phyloP scores from a whole-genome alignment of 1,140 invertebrate species.

The Onthophagus taurus region DNA sequence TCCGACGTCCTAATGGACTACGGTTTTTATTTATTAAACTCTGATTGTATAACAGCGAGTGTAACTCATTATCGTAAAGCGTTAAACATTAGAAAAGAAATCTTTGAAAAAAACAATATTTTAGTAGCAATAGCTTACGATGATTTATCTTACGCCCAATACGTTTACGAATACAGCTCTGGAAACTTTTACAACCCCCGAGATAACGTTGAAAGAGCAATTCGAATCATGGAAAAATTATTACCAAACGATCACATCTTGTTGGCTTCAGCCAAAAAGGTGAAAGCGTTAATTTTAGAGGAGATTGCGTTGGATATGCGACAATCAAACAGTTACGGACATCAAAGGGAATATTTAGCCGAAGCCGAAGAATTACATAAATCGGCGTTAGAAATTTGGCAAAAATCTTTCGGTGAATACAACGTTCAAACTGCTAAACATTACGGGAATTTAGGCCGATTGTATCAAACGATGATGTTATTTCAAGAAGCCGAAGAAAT shows the following conservation, averaged over 20 bases:
- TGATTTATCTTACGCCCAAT: constrained; percentile 84
- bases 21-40: constrained; percentile 82
- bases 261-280: constrained; percentile 77
- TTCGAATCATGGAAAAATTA: constrained; percentile 67
- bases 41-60: constrained; percentile 73
- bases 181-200: constrained; percentile 72
- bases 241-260: constrained; percentile 74
- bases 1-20: constrained; percentile 78
- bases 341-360: constrained; percentile 46
- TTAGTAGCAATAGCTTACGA: constrained; percentile 80
- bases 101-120: constrained; percentile 78
- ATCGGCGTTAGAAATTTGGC: constrained; percentile 64
- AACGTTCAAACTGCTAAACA: constrained; percentile 93
- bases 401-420: constrained; percentile 75
- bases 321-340: constrained; percentile 40
- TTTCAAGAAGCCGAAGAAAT: constrained; percentile 80
- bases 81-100: constrained; percentile 57
- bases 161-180: constrained; percentile 83
- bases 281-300: constrained; percentile 85
- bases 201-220: constrained; percentile 72
- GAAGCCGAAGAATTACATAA: constrained; percentile 77
- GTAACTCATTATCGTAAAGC: constrained; percentile 78
- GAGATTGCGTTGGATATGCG: constrained; percentile 78
- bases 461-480: constrained; percentile 87
- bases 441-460: constrained; percentile 81